Evolutionary conservation across 2,797 vertebrate species (phyloP).

Genomic region (Lepidocolaptes lacrymiger): DNA sequence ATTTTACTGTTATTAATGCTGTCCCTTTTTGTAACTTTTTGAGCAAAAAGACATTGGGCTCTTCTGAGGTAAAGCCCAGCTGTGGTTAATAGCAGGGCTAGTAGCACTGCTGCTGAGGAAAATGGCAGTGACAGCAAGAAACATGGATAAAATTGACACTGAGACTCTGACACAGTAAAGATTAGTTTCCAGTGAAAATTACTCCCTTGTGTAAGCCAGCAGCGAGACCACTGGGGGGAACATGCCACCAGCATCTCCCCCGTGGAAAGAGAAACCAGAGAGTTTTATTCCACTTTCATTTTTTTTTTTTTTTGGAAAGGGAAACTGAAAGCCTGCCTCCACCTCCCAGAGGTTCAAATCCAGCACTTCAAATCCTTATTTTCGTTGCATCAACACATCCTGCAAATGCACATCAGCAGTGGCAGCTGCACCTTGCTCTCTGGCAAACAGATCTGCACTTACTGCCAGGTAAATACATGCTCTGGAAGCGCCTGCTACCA

Average conservation of each 20-base stretch:
- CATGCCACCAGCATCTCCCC: not conserved
- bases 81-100: slow-evolving; percentile 69
- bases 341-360: not conserved
- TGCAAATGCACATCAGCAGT: not conserved
- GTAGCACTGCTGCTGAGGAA: slow-evolving; percentile 65
- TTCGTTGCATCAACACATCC: not conserved
- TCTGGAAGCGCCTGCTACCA: not conserved
- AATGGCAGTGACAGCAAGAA: slow-evolving; percentile 65
- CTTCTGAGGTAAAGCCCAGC: slow-evolving; percentile 49
- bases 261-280: not conserved
- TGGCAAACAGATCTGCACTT: not conserved
- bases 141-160: slow-evolving; percentile 58
- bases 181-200: slow-evolving; percentile 70
- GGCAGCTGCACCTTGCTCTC: not conserved
- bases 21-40: slow-evolving; percentile 43
- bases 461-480: not conserved
- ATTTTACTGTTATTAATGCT: slow-evolving; percentile 59
- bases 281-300: not conserved
- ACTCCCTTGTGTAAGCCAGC: slow-evolving; percentile 52
- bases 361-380: not conserved
- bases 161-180: slow-evolving; percentile 55
- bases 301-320: not conserved
- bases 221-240: not conserved
- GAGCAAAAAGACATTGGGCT: slow-evolving; percentile 15
- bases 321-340: not conserved